A percentile compares a stretch with the other conserved stretches of the same genome.
Conservation (phyloP, 2,113 vertebrate species). For the Tenrec ecaudatus region DNA sequence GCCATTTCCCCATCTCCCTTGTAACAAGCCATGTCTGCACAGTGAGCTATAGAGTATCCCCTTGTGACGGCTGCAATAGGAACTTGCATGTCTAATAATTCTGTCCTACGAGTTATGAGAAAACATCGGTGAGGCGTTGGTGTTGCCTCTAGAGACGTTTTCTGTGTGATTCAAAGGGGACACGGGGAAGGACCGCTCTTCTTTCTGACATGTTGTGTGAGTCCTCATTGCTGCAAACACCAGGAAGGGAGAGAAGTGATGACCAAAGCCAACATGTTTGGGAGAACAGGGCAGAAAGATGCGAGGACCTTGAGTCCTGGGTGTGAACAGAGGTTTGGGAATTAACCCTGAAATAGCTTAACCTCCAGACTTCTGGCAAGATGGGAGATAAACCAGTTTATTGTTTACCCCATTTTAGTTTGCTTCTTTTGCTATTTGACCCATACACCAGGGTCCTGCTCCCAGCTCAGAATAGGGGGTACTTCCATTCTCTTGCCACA, state of each 20-base stretch:
- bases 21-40: neutral
- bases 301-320: neutral
- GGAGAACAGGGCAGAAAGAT: neutral
- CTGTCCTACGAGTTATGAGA: neutral
- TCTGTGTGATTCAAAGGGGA: neutral
- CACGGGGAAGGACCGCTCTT: neutral
- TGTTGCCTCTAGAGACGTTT: neutral
- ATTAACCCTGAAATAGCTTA: neutral
- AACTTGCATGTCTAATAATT: neutral
- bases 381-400: neutral
- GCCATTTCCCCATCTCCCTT: neutral
- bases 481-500: neutral
- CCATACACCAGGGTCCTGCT: neutral
- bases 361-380: neutral
- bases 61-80: neutral
- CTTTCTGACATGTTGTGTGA: neutral
- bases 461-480: neutral
- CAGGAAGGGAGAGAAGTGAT: neutral
- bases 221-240: neutral
- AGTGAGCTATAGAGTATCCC: neutral
- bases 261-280: neutral
- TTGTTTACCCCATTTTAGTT: neutral
- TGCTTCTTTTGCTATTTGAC: neutral
- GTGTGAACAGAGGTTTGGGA: neutral
- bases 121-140: neutral